These are phyloP conservation scores for Taurulus bubalis DNA, from an alignment of 2,113 vertebrate genomes.

Conservation along the genomic window DNA sequence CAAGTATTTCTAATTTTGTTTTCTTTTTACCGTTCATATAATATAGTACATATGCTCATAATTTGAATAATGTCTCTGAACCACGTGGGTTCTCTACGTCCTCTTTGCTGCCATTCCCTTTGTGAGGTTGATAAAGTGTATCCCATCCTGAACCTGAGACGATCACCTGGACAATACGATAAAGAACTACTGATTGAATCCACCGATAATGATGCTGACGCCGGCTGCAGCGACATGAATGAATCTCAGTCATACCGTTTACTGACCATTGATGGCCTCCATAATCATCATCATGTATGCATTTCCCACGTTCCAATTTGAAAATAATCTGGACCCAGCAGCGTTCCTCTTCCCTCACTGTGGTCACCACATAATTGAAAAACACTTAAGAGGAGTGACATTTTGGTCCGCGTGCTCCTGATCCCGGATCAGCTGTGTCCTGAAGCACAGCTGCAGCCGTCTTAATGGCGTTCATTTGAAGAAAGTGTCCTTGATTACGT, in stretches of 20 bases:
- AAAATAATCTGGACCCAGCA: conserved; percentile 14
- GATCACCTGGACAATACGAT: neutral
- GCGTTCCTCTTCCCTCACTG: conserved; percentile 17
- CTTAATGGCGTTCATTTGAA: conserved; percentile 52
- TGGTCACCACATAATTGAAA: conserved; percentile 33
- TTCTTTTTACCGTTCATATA: neutral
- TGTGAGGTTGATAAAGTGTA: neutral
- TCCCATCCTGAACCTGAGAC: neutral
- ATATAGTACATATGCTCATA: neutral
- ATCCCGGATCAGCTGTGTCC: conserved; percentile 29
- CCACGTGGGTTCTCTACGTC: neutral
- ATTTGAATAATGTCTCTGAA: neutral
- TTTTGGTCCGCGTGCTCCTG: conserved; percentile 24
- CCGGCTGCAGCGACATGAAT: neutral
- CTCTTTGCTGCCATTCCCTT: neutral
- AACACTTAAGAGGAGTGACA: conserved; percentile 48
- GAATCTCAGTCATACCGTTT: neutral
- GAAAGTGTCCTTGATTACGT: conserved; percentile 69
- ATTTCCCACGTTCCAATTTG: conserved; percentile 38
- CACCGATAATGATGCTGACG: neutral
- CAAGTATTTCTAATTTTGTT: no score
- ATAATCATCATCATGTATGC: conserved; percentile 35
- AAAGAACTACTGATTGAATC: neutral
- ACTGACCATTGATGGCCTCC: conserved; percentile 11
- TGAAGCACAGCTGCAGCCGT: conserved; percentile 38